These are phyloP conservation scores for Pasiphila rectangulata DNA, from an alignment of 2,888 invertebrate genomes.

Conservation along the genomic window DNA sequence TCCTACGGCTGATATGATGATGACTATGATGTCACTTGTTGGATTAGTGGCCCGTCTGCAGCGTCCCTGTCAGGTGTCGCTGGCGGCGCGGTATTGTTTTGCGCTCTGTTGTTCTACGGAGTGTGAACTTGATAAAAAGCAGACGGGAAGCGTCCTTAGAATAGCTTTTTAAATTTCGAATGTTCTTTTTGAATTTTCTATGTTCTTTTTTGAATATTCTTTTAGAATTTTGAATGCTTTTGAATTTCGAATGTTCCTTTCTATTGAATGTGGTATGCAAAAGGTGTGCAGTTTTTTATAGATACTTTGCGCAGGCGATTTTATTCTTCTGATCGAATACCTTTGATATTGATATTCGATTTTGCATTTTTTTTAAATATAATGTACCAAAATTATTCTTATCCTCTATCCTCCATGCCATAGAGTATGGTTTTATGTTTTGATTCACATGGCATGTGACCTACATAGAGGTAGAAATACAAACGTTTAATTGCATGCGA, in stretches of 20 bases:
- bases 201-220: constrained; percentile 28
- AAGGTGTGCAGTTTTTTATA: neutral
- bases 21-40: too few relatives aligned
- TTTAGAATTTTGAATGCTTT: constrained; percentile 7
- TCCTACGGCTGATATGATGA: too few relatives aligned
- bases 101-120: constrained; percentile 72
- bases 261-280: neutral
- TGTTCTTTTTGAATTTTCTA: constrained; percentile 23
- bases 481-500: too few relatives aligned
- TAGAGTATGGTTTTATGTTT: too few relatives aligned
- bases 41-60: neutral
- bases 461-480: too few relatives aligned
- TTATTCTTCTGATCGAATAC: too few relatives aligned
- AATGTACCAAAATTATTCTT: too few relatives aligned
- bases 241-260: neutral
- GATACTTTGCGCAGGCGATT: neutral
- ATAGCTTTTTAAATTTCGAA: constrained; percentile 45
- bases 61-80: constrained; percentile 68
- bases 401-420: too few relatives aligned
- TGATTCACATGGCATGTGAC: too few relatives aligned
- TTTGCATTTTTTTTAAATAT: too few relatives aligned
- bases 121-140: constrained; percentile 73
- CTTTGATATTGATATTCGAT: too few relatives aligned
- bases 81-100: constrained; percentile 71
- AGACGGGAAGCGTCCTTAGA: constrained; percentile 57